Base-by-base conservation (phyloP, 2,797 vertebrate species). In the Scomberomorus guttatus region DNA sequence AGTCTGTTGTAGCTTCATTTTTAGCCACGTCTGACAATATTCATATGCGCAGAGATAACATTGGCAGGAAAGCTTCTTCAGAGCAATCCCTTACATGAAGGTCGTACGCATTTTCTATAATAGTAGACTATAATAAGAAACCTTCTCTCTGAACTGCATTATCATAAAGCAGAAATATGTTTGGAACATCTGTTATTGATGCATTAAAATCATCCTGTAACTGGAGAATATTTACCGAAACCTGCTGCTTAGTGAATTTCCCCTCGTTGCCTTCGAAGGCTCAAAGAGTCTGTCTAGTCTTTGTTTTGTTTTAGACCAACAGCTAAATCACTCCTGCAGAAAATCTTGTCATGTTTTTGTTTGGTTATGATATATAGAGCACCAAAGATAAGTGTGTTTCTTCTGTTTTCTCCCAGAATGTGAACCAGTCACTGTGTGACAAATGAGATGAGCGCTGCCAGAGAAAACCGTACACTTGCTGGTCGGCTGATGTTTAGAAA, bases 271-370 rank as follows among this genome's bases (percentile, higher is more conserved):
- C 17, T 18, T 74, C 37, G n/a, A 56, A 62, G 17, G 27, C 58
- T 51, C 29, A 17, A 20, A 77, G n/a, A 60, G 6, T 69, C 48
- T 46, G 20, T 73, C 50, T 64, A 4, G 13, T 44, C 56, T 77
- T 67, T 39, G 57, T 60, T 68, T 75, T 66, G 9, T 71, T 86
- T 60, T 22, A 66, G 32, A 81, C 67, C 67, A 79, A 25, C 62
- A 67, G 60, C 80, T 79, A 50, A 86, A 90, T 81, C 81, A 71
- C 54, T 79, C 71, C 44, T 62, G 72, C 66, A 57, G 66, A 81
- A 81, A 79, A 82, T 80, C 67, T 67, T 87, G 83, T 86, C 78
- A 64, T 84, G 85, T 86, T 77, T 83, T 83, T 57, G 52, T 85
- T 81, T 32, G 50, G 51, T 81, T 83, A 71, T 85, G 79, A 90